Conservation (phyloP, 30 jellyfish, hydroid and myxozoan genomes). For the Rhopilema esculentum region DNA sequence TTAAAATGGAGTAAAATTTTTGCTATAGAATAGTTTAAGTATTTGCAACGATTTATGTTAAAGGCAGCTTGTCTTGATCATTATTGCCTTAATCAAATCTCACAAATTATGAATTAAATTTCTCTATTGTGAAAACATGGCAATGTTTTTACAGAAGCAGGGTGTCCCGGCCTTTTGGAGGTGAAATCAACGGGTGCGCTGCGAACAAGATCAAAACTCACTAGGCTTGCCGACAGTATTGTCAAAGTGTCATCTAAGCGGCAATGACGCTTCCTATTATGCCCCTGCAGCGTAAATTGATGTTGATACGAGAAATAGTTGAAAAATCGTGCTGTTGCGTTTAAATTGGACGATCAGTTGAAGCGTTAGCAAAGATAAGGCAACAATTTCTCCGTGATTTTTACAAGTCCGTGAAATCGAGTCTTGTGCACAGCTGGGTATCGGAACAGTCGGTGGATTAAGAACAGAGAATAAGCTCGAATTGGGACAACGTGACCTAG, state of each 20-base stretch:
- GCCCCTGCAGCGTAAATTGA: slow-evolving; percentile 78
- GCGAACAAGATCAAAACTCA: slow-evolving; percentile 50
- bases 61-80: too few relatives aligned
- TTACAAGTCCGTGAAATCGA: slow-evolving; percentile 36
- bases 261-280: slow-evolving; percentile 57
- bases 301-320: slow-evolving; percentile 68
- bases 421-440: slow-evolving; percentile 64
- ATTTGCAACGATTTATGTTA: too few relatives aligned
- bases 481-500: slow-evolving; percentile 72
- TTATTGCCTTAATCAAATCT: too few relatives aligned
- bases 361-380: slow-evolving; percentile 58
- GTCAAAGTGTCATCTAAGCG: slow-evolving; percentile 79
- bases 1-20: not conserved
- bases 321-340: slow-evolving; percentile 46
- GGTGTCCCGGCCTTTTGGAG: slow-evolving; percentile 65
- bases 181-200: slow-evolving; percentile 68
- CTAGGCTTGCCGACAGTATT: slow-evolving; percentile 67
- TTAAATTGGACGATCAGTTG: slow-evolving; percentile 51
- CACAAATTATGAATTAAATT: not conserved
- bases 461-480: slow-evolving; percentile 36
- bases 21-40: not conserved
- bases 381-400: slow-evolving; percentile 32
- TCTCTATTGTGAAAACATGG: slow-evolving; percentile 34
- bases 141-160: slow-evolving; percentile 66
- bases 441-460: slow-evolving; percentile 64